Evolutionary conservation across 2,797 vertebrate species (phyloP), one percentile per base, ranked within the genome.

Genomic region (Sus cebifrons): DNA sequence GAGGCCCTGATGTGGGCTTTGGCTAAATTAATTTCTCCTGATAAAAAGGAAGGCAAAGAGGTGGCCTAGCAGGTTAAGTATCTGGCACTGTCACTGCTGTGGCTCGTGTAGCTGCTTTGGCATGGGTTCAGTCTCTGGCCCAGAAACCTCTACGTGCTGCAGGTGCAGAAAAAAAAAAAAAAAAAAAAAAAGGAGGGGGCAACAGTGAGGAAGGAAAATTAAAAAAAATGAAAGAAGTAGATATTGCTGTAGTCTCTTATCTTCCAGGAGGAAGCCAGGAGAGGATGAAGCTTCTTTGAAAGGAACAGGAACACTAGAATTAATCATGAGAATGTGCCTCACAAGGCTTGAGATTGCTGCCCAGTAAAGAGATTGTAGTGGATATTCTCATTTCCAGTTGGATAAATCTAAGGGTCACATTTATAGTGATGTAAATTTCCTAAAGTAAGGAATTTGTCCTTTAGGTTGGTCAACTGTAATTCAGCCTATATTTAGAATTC

Each of bases 351-450:
- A 62, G 52, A 60, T 52, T 86, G 36, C 27, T 87, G 15, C 32
- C 49, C 36, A 89, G 13, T 58, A 6, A 81, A 71, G 87, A 83
- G 60, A 81, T 56, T 29, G 3, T 81, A 58, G 71, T 88, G 56
- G 74, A 27, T 62, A 73, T 70, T 91, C 21, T 91, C 52, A 49
- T 32, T 94, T 96, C 75, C 71, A 62, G 27, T 62, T 81, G 25
- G 60, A 67, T 87, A 71, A 89, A 75, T 73, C 29, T 83, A 44
- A 52, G 40, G 70, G 36, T 86, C 52, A 64, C 25, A 78, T 68
- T 87, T 92, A 71, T n/a, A 94, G 36, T 70, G 18, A 81, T 62
- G 74, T 27, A 52, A 21, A 32, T 58, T 93, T 96, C 68, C 40
- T 89, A 11, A 90, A 77, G 68, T 88, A 68, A 88, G 49, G 44